Evolutionary conservation across 1,140 invertebrate species (phyloP).

Genomic region (Eurosta solidaginis): DNA sequence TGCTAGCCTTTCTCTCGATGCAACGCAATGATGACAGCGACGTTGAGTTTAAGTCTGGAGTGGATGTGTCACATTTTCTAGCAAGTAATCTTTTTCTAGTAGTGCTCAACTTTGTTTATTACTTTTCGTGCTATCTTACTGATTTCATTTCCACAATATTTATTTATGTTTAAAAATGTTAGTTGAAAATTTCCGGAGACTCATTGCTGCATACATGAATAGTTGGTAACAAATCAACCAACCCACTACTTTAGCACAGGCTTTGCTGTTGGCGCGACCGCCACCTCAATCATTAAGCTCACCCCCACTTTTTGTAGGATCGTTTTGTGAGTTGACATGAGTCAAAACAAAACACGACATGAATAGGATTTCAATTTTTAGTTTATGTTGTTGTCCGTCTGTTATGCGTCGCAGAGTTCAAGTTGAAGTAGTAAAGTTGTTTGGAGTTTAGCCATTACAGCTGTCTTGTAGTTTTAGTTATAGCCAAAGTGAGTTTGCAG

Average conservation of each 20-base stretch:
- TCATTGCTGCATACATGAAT: not conserved
- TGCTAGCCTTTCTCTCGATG: not conserved
- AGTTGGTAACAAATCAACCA: not conserved
- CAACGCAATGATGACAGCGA: not conserved
- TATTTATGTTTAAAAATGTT: constrained; percentile 1
- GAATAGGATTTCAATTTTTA: constrained; percentile 29
- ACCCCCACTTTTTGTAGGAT: not conserved
- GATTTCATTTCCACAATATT: constrained; percentile 4
- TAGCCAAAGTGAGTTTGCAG: not conserved
- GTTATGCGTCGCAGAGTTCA: not conserved
- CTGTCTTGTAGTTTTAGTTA: not conserved
- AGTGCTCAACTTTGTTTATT: not conserved
- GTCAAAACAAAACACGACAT: constrained; percentile 25
- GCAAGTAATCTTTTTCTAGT: not conserved
- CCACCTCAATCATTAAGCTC: not conserved
- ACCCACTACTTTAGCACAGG: not conserved
- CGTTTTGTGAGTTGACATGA: not conserved
- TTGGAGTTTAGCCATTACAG: not conserved
- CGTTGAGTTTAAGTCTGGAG: too few relatives aligned
- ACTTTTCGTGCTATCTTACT: not conserved
- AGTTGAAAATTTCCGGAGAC: not conserved
- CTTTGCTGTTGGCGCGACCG: not conserved
- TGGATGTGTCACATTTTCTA: not conserved
- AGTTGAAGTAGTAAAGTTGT: not conserved
- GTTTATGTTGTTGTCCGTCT: constrained; percentile 10